phyloP scores from a whole-genome alignment of 2,888 invertebrate genomes.

The Pyrrhosoma nymphula region DNA sequence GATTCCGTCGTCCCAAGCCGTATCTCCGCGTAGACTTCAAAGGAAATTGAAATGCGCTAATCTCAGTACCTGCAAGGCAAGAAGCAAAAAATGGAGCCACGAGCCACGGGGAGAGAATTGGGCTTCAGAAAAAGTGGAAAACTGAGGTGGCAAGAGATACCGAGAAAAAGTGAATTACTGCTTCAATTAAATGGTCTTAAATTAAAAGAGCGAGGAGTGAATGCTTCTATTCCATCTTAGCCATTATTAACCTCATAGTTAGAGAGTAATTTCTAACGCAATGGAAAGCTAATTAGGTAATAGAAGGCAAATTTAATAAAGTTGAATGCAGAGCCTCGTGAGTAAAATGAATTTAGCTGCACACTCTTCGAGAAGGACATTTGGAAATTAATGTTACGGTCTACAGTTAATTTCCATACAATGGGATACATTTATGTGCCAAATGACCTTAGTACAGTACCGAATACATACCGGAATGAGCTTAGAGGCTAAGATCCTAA shows the following conservation, averaged over 20 bases:
- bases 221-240: neutral
- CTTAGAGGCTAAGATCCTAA: too few relatives aligned
- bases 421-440: too few relatives aligned
- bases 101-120: neutral
- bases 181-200: neutral
- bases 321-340: neutral
- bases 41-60: constrained; percentile 10
- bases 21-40: neutral
- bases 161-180: neutral
- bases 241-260: neutral
- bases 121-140: neutral
- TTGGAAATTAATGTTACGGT: too few relatives aligned
- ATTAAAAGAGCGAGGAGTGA: neutral
- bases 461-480: too few relatives aligned
- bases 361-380: too few relatives aligned
- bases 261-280: neutral
- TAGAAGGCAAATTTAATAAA: neutral
- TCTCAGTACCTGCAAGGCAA: neutral
- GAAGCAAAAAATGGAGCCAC: neutral
- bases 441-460: too few relatives aligned
- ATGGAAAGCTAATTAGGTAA: neutral
- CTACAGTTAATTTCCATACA: too few relatives aligned
- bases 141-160: neutral
- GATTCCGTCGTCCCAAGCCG: neutral
- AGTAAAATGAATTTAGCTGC: neutral